phyloP scores from a whole-genome alignment of 2,113 vertebrate species.

The Eurypyga helias region DNA sequence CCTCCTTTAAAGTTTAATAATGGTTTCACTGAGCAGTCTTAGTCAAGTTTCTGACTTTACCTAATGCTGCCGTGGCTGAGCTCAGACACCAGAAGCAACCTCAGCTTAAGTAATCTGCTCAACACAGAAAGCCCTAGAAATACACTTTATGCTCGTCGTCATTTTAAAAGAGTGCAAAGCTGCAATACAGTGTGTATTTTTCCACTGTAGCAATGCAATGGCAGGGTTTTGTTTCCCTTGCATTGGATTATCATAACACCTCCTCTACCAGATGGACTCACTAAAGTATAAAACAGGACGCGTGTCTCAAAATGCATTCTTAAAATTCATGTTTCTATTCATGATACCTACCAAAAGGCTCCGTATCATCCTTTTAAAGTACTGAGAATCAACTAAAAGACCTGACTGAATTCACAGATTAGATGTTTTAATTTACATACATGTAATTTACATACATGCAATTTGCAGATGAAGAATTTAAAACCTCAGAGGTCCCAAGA shows the following conservation, averaged over 20 bases:
- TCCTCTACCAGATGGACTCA: not conserved
- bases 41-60: slow-evolving; percentile 13
- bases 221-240: not conserved
- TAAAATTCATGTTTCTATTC: not conserved
- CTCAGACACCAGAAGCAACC: slow-evolving; percentile 13
- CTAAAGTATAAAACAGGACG: not conserved
- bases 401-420: not conserved
- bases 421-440: not conserved
- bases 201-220: not conserved
- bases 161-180: not conserved
- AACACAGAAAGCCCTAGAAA: not conserved
- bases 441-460: not conserved
- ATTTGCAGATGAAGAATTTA: not conserved
- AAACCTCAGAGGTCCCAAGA: not conserved
- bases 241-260: not conserved
- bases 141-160: not conserved
- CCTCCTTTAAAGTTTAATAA: slow-evolving; percentile 30
- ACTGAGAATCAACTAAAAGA: not conserved
- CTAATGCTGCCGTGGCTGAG: slow-evolving; percentile 7
- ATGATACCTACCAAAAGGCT: not conserved
- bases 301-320: not conserved
- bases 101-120: slow-evolving; percentile 20
- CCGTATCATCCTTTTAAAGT: not conserved
- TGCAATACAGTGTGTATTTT: not conserved
- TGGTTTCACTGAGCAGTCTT: not conserved